These are phyloP conservation scores for Enteromius paludinosus DNA, from an alignment of 2,797 vertebrate genomes.

Conservation along the genomic window DNA sequence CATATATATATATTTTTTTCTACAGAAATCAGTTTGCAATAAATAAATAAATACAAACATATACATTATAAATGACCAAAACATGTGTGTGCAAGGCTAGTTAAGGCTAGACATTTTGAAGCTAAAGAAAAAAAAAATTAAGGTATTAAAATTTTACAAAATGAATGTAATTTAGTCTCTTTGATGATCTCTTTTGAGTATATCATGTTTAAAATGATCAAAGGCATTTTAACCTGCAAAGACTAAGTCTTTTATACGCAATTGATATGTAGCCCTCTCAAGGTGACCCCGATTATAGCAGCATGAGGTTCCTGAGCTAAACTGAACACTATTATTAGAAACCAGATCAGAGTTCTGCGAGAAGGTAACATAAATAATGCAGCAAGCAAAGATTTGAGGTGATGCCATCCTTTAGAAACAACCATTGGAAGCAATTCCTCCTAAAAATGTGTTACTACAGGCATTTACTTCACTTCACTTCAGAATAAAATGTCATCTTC, in stretches of 20 bases:
- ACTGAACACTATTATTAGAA: constrained; percentile 51
- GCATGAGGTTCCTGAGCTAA: constrained; percentile 46
- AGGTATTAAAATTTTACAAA: neutral
- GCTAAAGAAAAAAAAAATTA: neutral
- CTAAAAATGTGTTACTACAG: neutral
- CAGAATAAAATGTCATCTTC: neutral
- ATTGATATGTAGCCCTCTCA: neutral
- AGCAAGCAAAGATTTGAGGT: neutral
- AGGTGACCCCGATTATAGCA: constrained; percentile 35
- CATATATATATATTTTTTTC: neutral
- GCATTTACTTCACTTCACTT: neutral
- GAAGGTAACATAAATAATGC: constrained; percentile 43
- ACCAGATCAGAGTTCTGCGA: constrained; percentile 38
- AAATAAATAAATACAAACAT: neutral
- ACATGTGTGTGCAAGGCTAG: neutral
- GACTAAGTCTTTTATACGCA: neutral
- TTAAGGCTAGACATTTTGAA: neutral
- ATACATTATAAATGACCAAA: neutral
- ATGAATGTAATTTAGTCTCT: neutral
- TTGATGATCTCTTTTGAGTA: constrained; percentile 6
- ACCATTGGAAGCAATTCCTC: neutral
- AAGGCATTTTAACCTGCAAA: neutral
- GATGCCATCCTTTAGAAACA: constrained; percentile 13
- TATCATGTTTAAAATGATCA: neutral
- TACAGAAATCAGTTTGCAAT: neutral